These are phyloP conservation scores for Parnassius glacialis DNA, from an alignment of 2,888 invertebrate species.

Conservation along the genomic window DNA sequence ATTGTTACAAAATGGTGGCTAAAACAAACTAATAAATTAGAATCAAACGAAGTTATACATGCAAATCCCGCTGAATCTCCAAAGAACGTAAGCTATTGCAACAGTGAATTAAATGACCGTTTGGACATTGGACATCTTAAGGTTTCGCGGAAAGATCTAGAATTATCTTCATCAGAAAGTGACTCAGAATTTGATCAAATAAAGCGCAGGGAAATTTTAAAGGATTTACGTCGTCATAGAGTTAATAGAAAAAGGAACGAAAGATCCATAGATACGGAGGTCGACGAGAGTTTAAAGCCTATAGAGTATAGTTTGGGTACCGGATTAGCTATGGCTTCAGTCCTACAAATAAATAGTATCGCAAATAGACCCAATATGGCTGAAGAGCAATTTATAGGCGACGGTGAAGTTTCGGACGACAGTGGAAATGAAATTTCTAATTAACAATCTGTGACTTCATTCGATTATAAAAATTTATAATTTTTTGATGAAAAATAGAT, in stretches of 20 bases:
- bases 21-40: constrained; percentile 25
- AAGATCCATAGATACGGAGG: constrained; percentile 44
- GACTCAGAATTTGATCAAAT: constrained; percentile 53
- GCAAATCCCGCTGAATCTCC: constrained; percentile 42
- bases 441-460: too few species aligned
- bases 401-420: constrained; percentile 71
- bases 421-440: constrained; percentile 60
- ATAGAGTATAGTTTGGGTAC: constrained; percentile 74
- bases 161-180: constrained; percentile 59
- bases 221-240: constrained; percentile 59
- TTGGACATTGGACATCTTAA: constrained; percentile 34
- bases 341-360: constrained; percentile 58
- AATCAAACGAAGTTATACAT: constrained; percentile 27
- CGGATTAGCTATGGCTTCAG: constrained; percentile 73
- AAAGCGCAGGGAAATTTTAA: constrained; percentile 46
- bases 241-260: constrained; percentile 46
- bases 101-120: constrained; percentile 20
- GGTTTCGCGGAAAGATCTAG: constrained; percentile 59
- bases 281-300: constrained; percentile 67
- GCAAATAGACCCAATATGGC: constrained; percentile 48
- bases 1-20: constrained; percentile 54
- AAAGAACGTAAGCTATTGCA: constrained; percentile 32
- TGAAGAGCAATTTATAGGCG: constrained; percentile 71
- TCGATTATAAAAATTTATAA: too few species aligned
- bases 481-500: too few species aligned